A percentile compares a stretch with the other conserved stretches of the same genome.
Evolutionary conservation across 64 coral and sea anemone species (phyloP).

Genomic region (Stylophora pistillata): DNA sequence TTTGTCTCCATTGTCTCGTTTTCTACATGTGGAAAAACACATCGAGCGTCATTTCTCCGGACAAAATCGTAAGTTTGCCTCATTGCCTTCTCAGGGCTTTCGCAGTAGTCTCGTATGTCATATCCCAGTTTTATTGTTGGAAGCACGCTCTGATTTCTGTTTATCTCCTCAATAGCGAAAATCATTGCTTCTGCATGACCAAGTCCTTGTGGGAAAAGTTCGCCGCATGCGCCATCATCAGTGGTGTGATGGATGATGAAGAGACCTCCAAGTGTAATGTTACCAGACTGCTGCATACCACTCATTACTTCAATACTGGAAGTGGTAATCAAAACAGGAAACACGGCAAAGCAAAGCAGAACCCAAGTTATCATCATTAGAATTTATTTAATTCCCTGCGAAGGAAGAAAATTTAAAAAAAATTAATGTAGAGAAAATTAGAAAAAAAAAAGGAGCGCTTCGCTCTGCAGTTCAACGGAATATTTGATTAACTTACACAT

Average conservation of each 20-base stretch:
- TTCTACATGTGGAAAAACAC: background rate
- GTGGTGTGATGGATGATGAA: conserved; percentile 42
- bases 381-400: too few relatives aligned
- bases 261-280: conserved; percentile 67
- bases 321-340: too few relatives aligned
- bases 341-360: too few relatives aligned
- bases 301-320: too few relatives aligned
- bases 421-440: too few relatives aligned
- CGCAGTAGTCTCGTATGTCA: conserved; percentile 50
- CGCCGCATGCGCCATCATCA: conserved; percentile 45
- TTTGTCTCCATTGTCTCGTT: background rate
- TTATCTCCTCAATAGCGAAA: conserved; percentile 64
- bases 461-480: too few relatives aligned
- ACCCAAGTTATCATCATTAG: too few relatives aligned
- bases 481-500: too few relatives aligned
- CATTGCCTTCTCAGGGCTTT: conserved; percentile 39
- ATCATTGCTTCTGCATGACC: conserved; percentile 72
- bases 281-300: background rate
- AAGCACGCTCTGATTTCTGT: conserved; percentile 28
- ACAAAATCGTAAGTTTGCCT: conserved; percentile 27
- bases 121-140: conserved; percentile 44
- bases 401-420: too few relatives aligned
- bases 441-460: too few relatives aligned
- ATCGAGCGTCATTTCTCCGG: conserved; percentile 1
- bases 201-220: conserved; percentile 43